Percentiles rank a stretch among this genome's conserved stretches.
Conservation (phyloP, 2,113 vertebrate species). For the Tricholaema leucomelas region DNA sequence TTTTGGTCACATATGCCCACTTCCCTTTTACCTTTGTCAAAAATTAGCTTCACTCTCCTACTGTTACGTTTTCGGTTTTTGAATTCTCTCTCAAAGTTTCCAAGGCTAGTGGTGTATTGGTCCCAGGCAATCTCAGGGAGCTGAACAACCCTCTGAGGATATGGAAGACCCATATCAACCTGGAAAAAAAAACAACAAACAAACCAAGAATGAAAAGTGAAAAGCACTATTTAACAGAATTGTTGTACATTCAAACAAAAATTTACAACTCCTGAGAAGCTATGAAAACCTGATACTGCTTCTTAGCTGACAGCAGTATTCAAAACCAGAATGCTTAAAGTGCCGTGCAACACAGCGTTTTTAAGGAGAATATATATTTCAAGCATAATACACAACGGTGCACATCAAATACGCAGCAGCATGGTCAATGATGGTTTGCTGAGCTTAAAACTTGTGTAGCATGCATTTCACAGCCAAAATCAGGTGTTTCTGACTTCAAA, state of each 20-base stretch:
- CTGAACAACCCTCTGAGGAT: constrained; percentile 95
- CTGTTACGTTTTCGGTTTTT: constrained; percentile 94
- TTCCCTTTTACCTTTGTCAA: constrained; percentile 87
- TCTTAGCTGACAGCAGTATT: background rate
- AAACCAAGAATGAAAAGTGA: background rate
- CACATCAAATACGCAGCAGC: constrained; percentile 56
- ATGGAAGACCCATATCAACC: constrained; percentile 90
- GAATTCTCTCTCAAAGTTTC: constrained; percentile 95
- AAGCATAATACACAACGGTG: constrained; percentile 41
- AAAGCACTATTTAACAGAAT: background rate
- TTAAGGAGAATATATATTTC: background rate
- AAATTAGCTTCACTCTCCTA: constrained; percentile 91
- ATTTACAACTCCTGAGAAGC: background rate
- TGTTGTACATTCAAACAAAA: background rate
- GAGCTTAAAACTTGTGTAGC: background rate
- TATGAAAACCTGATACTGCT: background rate
- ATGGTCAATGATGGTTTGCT: constrained; percentile 60
- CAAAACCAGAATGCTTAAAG: background rate
- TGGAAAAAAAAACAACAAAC: no score
- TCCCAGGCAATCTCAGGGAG: constrained; percentile 96
- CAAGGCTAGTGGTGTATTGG: constrained; percentile 94
- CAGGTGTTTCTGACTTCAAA: background rate
- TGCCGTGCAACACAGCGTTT: background rate
- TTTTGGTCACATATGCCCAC: background rate
- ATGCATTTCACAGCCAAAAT: background rate